A percentile compares a stretch with the other conserved stretches of the same genome.
phyloP scores from a whole-genome alignment of 2,797 vertebrate genomes.

The Calcarius lapponicus region DNA sequence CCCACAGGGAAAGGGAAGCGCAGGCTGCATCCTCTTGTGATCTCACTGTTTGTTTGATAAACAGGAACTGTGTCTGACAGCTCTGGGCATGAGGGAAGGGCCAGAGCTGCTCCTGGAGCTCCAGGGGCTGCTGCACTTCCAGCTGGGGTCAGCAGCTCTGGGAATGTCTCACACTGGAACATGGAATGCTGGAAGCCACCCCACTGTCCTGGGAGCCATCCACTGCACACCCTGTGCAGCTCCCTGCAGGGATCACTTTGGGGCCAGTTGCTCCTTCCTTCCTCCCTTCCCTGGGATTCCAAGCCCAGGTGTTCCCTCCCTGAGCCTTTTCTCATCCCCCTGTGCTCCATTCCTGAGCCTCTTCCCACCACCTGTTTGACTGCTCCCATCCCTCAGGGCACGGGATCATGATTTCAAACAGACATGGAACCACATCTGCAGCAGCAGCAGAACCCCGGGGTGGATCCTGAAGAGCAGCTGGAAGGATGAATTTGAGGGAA shows the following conservation, averaged over 20 bases:
- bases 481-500: background rate
- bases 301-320: background rate
- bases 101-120: background rate
- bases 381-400: background rate
- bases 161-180: background rate
- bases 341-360: background rate
- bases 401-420: accelerated
- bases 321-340: background rate
- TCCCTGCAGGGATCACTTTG: too few relatives aligned
- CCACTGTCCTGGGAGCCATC: too few relatives aligned
- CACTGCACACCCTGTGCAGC: too few relatives aligned
- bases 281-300: background rate
- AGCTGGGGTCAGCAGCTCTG: background rate
- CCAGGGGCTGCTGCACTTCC: background rate
- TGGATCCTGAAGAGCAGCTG: background rate
- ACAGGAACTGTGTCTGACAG: accelerated
- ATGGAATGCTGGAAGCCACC: too few relatives aligned
- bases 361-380: background rate
- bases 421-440: background rate
- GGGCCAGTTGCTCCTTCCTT: background rate
- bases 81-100: background rate
- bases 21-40: background rate
- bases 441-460: background rate
- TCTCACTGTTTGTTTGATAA: background rate
- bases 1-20: background rate